A percentile compares a stretch with the other conserved stretches of the same genome.
These are phyloP conservation scores for Eupithecia vulgata DNA, from an alignment of 2,888 invertebrate genomes.

Conservation along the genomic window DNA sequence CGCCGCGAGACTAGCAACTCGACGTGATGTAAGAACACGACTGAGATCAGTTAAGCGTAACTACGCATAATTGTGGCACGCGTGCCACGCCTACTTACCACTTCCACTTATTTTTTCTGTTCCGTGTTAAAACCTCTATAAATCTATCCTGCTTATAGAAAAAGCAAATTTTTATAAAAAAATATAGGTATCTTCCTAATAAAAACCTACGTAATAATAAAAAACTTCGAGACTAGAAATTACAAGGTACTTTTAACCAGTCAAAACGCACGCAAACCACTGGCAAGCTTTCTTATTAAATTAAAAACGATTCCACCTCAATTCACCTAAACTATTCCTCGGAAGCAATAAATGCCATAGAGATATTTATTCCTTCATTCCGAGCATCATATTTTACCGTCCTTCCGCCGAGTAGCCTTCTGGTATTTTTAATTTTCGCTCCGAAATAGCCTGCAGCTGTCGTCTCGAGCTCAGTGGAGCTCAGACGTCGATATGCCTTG, in stretches of 20 bases:
- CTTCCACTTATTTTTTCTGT: too few species aligned
- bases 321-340: constrained; percentile 24
- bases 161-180: too few species aligned
- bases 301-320: neutral
- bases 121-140: too few species aligned
- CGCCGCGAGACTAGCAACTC: too few species aligned
- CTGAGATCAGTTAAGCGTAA: too few species aligned
- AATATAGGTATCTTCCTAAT: too few species aligned
- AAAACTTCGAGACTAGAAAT: neutral
- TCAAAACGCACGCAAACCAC: neutral
- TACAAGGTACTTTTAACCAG: neutral
- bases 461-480: constrained; percentile 28
- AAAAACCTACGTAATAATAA: too few species aligned
- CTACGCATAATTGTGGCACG: too few species aligned
- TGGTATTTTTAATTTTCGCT: constrained; percentile 42
- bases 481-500: constrained; percentile 33
- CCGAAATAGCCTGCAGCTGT: constrained; percentile 41
- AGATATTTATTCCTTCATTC: constrained; percentile 32
- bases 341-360: constrained; percentile 18
- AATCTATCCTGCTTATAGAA: too few species aligned
- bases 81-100: too few species aligned
- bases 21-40: too few species aligned
- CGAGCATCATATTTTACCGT: constrained; percentile 38
- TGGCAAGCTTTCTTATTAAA: neutral
- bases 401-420: constrained; percentile 32